Evolutionary conservation across 2,113 vertebrate species (phyloP).

Genomic region (Eptesicus fuscus): DNA sequence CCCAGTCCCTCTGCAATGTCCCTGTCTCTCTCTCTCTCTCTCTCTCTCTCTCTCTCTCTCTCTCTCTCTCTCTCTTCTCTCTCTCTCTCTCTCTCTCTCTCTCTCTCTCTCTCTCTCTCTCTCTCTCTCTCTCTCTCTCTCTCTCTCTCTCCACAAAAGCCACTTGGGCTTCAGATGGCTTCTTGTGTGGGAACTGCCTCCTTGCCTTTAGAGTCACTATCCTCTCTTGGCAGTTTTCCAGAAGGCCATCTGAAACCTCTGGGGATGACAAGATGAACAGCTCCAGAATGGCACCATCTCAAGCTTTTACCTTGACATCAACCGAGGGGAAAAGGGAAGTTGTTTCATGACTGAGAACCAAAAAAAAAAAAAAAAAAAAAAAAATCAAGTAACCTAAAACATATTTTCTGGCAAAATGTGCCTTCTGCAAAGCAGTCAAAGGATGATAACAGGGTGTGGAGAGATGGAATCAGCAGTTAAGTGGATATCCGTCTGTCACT

Average conservation of each 20-base stretch:
- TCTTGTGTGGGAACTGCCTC: not conserved
- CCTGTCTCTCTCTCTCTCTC: too few relatives aligned
- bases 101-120: too few relatives aligned
- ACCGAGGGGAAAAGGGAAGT: not conserved
- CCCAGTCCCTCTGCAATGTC: not conserved
- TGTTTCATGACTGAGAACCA: not conserved
- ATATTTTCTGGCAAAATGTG: conserved; percentile 38
- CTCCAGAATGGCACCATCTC: not conserved
- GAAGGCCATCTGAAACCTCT: not conserved
- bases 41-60: too few relatives aligned
- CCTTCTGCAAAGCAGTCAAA: not conserved
- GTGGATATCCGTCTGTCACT: conserved; percentile 44
- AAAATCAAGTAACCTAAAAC: conserved; percentile 31
- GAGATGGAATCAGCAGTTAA: conserved; percentile 45
- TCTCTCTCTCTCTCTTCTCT: too few relatives aligned
- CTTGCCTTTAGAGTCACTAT: not conserved
- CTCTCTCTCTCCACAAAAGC: not conserved
- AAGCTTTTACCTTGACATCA: conserved; percentile 20
- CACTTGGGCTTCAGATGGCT: not conserved
- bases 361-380: conserved; percentile 31
- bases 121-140: too few relatives aligned
- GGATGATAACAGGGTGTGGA: conserved; percentile 56
- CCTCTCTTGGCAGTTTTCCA: not conserved
- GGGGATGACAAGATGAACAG: not conserved
- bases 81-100: not conserved